Evolutionary conservation across 2,113 vertebrate genomes (phyloP), one percentile per base, ranked within the genome.

Genomic region (Eudyptes chrysolophus): DNA sequence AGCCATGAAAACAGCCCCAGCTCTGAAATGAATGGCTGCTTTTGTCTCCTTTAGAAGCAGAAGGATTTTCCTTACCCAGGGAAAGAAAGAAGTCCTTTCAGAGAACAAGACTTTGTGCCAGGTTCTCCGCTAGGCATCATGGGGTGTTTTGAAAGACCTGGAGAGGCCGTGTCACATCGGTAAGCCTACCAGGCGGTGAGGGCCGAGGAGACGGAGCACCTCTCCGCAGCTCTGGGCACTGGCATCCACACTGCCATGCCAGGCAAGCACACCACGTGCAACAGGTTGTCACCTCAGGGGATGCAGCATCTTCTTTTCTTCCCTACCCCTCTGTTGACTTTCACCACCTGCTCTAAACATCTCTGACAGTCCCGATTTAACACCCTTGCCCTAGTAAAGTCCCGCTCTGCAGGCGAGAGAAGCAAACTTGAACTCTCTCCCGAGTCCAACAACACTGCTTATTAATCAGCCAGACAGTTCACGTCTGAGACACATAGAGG

Each of bases 121-220:
- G n/a, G 42, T 84, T 94, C 68, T 92, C 16, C 3, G 3, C 51
- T 55, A 90, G 51, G 55, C 40, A 26, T 75, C 6, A 1, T 34
- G 40, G 64, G 34, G 32, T 48, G 42, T 93, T 92, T 64, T 36
- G 51, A 57, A 51, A 0, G 3, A 51, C 44, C n/a, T 88, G 84
- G 36, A 87, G 51, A 65, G 34, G 18, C 30, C 57, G 46, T 5
- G 3, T 54, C 1, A 0, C n/a, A 22, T 32, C 0, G 0, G 36
- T 42, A 48, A 64, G 22, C 74, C 57, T 11, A 19, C 52, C 24
- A 85, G 71, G 66, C 0, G 0, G 14, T 4, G 18, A 20, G 19
- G 11, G 8, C 68, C 3, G 9, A 55, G 64, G 19, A 60, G 60
- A 34, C 13, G 61, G 38, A 48, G 38, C 69, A 68, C 5, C 25